Conservation (phyloP, 2,797 vertebrate species). For the Myripristis jacobus region DNA sequence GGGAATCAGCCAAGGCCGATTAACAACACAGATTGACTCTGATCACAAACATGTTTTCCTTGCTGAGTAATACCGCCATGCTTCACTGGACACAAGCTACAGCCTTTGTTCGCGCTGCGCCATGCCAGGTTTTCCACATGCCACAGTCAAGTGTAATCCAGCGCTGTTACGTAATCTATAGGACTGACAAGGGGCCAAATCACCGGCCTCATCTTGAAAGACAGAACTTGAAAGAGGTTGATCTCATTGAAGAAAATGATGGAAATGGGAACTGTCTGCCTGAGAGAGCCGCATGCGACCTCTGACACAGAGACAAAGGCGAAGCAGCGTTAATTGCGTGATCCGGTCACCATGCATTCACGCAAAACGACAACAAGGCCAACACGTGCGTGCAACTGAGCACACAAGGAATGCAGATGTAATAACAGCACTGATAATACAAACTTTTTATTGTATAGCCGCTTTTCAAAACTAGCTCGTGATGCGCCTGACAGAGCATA, state of each 20-base stretch:
- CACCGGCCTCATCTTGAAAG: conserved; percentile 60
- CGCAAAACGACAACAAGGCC: conserved; percentile 36
- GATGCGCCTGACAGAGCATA: no score
- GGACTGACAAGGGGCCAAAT: conserved; percentile 68
- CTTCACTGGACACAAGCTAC: conserved; percentile 62
- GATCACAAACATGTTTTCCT: conserved; percentile 64
- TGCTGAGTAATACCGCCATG: conserved; percentile 57
- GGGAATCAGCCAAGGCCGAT: conserved; percentile 28
- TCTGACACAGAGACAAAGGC: conserved; percentile 63
- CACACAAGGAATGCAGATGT: not conserved
- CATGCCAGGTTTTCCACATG: conserved; percentile 62
- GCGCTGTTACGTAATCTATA: conserved; percentile 68
- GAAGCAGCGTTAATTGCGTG: conserved; percentile 56
- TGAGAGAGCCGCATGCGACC: conserved; percentile 54
- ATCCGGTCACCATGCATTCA: conserved; percentile 46
- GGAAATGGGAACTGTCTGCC: conserved; percentile 60
- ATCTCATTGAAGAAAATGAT: conserved; percentile 77
- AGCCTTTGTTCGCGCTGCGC: conserved; percentile 60
- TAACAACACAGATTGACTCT: conserved; percentile 24
- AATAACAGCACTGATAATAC: no score
- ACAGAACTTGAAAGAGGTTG: conserved; percentile 62
- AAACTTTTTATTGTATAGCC: no score
- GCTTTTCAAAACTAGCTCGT: no score
- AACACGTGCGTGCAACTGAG: conserved; percentile 14
- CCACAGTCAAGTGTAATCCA: conserved; percentile 63